phyloP scores from a whole-genome alignment of 1,140 invertebrate species.

The Drosophila suzukii region DNA sequence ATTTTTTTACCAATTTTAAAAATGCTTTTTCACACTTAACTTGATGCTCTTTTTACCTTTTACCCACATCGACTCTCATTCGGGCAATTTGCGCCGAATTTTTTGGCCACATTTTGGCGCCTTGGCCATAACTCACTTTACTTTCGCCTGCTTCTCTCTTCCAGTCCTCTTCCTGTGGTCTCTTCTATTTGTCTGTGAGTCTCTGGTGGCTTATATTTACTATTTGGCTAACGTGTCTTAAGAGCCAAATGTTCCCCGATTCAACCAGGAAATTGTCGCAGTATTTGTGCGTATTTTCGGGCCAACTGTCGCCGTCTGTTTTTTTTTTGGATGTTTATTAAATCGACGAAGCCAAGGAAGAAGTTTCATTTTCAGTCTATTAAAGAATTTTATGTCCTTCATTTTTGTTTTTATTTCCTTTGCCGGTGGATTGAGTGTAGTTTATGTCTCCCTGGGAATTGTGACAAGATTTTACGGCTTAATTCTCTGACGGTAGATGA shows the following conservation, averaged over 20 bases:
- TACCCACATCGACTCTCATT: slow-evolving; percentile 23
- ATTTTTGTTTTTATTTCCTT: slow-evolving; percentile 31
- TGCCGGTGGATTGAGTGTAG: slow-evolving; percentile 12
- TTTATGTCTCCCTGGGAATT: slow-evolving; percentile 52
- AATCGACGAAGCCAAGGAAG: slow-evolving; percentile 40
- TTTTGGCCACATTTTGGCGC: slow-evolving; percentile 58
- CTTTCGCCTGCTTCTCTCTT: slow-evolving; percentile 17
- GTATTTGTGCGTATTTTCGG: slow-evolving; percentile 9
- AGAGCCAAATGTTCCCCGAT: slow-evolving; percentile 53
- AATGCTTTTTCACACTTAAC: slow-evolving; percentile 23
- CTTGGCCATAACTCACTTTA: slow-evolving; percentile 64
- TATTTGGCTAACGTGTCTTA: slow-evolving; percentile 54
- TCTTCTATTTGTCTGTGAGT: slow-evolving; percentile 31
- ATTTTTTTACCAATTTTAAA: slow-evolving; percentile 16
- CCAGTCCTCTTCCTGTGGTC: slow-evolving; percentile 20
- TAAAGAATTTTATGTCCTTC: slow-evolving; percentile 62
- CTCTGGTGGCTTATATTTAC: slow-evolving; percentile 39
- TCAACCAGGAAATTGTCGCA: slow-evolving; percentile 43
- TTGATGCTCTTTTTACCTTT: slow-evolving; percentile 18
- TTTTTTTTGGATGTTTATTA: slow-evolving; percentile 53
- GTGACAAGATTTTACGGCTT: slow-evolving; percentile 42
- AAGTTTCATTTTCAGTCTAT: slow-evolving; percentile 71
- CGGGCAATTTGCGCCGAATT: slow-evolving; percentile 64
- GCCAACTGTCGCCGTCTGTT: slow-evolving; percentile 6
- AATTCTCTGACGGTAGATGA: slow-evolving; percentile 10